These are phyloP conservation scores for Astropecten irregularis DNA, from an alignment of 53 echinoderm and acorn worm genomes.

Conservation along the genomic window DNA sequence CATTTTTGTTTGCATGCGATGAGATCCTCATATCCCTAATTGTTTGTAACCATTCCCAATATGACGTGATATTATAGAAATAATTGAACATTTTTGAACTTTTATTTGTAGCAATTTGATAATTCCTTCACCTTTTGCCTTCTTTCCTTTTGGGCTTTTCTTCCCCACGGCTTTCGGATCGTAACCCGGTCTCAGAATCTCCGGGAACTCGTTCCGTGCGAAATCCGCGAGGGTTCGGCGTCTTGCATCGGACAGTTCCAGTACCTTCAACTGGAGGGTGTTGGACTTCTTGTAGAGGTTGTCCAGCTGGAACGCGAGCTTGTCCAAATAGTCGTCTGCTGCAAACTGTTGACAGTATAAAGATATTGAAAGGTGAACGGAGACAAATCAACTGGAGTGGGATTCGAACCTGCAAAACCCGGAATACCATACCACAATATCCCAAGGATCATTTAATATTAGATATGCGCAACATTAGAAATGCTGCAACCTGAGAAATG, in stretches of 20 bases:
- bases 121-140: constrained; percentile 27
- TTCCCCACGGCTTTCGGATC: constrained; percentile 53
- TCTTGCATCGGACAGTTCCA: constrained; percentile 20
- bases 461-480: not conserved
- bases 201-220: constrained; percentile 70
- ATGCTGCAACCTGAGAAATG: no score
- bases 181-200: constrained; percentile 72
- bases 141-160: constrained; percentile 54
- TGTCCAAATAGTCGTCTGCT: constrained; percentile 57
- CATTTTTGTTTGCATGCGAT: no score
- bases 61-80: no score
- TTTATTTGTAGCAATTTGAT: no score
- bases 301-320: constrained; percentile 64
- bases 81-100: no score
- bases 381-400: no score
- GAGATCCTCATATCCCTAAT: no score
- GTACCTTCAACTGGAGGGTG: constrained; percentile 31
- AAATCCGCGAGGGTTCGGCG: constrained; percentile 56
- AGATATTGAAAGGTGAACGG: not conserved
- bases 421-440: not conserved
- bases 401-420: not conserved
- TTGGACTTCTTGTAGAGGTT: constrained; percentile 44
- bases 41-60: no score
- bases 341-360: constrained; percentile 59
- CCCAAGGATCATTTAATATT: no score